phyloP scores from a whole-genome alignment of 2,113 vertebrate genomes.

The Grallaria varia region DNA sequence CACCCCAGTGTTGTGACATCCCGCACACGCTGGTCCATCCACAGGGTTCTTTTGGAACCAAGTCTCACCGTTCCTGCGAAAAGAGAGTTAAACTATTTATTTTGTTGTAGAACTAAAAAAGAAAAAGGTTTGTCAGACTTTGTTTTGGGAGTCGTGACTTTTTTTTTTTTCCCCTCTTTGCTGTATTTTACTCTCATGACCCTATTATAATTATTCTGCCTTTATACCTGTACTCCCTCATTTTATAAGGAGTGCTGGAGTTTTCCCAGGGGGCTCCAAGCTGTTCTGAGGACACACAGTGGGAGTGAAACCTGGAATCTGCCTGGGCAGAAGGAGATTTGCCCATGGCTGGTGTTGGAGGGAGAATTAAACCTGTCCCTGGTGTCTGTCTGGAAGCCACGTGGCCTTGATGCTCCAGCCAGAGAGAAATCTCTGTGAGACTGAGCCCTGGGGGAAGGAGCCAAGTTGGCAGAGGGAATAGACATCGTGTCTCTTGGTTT shows the following conservation, averaged over 20 bases:
- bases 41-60: background rate
- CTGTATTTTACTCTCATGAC: background rate
- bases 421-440: background rate
- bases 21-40: background rate
- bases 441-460: background rate
- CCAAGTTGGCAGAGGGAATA: background rate
- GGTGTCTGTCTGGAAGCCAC: background rate
- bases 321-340: background rate
- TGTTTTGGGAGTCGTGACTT: background rate
- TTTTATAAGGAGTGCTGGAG: accelerated
- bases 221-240: background rate
- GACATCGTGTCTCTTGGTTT: background rate
- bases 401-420: background rate
- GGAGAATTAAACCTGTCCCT: background rate
- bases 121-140: background rate
- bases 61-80: background rate
- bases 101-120: constrained; percentile 5
- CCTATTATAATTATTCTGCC: background rate
- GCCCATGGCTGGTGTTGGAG: background rate
- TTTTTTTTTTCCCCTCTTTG: background rate
- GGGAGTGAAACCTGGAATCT: background rate
- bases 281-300: background rate
- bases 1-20: background rate
- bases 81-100: constrained; percentile 22
- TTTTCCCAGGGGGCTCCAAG: background rate